A percentile compares a stretch with the other conserved stretches of the same genome.
Conservation (phyloP, 2,888 invertebrate species). For the Xylophagus ater region DNA sequence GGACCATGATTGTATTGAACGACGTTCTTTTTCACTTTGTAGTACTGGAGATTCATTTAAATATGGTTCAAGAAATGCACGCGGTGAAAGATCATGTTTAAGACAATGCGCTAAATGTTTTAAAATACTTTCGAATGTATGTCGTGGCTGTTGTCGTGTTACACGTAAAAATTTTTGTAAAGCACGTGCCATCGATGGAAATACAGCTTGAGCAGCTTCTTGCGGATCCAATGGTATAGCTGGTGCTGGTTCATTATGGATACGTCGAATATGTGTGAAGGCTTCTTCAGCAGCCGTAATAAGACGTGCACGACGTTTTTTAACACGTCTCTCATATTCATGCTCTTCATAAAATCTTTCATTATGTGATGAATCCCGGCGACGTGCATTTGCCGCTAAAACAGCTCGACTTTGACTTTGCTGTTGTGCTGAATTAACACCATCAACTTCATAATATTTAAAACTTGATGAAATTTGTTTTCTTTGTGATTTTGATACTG, state of each 20-base stretch:
- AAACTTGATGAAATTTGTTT: conserved; percentile 68
- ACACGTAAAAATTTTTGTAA: conserved; percentile 92
- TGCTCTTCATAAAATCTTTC: conserved; percentile 97
- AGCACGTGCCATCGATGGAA: conserved; percentile 91
- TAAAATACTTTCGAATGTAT: conserved; percentile 87
- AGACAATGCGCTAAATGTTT: conserved; percentile 84
- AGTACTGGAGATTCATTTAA: conserved; percentile 74
- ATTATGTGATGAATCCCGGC: conserved; percentile 87
- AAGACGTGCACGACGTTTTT: conserved; percentile 80
- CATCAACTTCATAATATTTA: conserved; percentile 97
- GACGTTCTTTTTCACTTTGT: conserved; percentile 70
- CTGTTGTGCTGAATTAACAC: conserved; percentile 54
- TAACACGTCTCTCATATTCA: conserved; percentile 86
- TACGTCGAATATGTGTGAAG: conserved; percentile 89
- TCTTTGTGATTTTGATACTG: conserved; percentile 68
- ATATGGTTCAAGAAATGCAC: conserved; percentile 92
- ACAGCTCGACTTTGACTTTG: conserved; percentile 60
- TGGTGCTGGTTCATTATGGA: conserved; percentile 59
- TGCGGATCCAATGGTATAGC: conserved; percentile 84
- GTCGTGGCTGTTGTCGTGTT: conserved; percentile 90
- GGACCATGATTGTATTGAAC: conserved; percentile 89
- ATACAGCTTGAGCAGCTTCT: conserved; percentile 95
- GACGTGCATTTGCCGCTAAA: conserved; percentile 64
- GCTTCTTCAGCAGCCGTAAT: conserved; percentile 94
- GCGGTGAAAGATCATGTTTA: conserved; percentile 85